phyloP scores from a whole-genome alignment of 2,113 vertebrate species.

The Kobus ellipsiprymnus region DNA sequence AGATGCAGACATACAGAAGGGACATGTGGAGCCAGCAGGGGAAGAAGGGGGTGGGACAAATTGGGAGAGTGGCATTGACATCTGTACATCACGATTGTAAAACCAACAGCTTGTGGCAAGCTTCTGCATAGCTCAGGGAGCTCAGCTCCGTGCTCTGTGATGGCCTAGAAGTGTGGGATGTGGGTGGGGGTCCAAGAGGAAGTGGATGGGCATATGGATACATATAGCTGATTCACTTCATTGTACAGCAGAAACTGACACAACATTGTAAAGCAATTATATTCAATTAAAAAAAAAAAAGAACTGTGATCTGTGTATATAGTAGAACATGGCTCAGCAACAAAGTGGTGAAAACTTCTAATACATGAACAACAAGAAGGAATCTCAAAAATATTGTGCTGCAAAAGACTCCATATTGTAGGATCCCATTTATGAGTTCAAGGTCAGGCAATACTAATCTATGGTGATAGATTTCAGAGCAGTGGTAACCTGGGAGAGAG shows the following conservation, averaged over 20 bases:
- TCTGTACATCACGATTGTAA: not conserved
- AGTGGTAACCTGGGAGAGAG: not conserved
- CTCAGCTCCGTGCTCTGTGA: not conserved
- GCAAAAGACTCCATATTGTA: not conserved
- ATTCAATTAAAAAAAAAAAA: not conserved
- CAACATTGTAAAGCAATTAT: not conserved
- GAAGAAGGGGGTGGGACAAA: not conserved
- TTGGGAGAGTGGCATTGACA: not conserved
- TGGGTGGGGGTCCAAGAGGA: not conserved
- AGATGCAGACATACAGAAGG: not conserved
- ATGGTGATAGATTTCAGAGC: not conserved
- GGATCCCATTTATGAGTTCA: not conserved
- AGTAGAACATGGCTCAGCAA: not conserved
- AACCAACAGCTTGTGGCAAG: not conserved
- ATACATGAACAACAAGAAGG: not conserved
- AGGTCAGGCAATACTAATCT: not conserved
- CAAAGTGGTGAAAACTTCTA: not conserved
- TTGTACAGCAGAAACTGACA: not conserved
- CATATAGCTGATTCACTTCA: not conserved
- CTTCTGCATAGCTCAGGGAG: not conserved
- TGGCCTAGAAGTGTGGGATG: not conserved
- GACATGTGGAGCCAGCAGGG: not conserved
- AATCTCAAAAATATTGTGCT: not conserved
- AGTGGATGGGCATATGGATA: not conserved
- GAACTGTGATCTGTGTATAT: not conserved